Conservation (phyloP, 1,140 invertebrate species). For the Drosophila chauvacae region DNA sequence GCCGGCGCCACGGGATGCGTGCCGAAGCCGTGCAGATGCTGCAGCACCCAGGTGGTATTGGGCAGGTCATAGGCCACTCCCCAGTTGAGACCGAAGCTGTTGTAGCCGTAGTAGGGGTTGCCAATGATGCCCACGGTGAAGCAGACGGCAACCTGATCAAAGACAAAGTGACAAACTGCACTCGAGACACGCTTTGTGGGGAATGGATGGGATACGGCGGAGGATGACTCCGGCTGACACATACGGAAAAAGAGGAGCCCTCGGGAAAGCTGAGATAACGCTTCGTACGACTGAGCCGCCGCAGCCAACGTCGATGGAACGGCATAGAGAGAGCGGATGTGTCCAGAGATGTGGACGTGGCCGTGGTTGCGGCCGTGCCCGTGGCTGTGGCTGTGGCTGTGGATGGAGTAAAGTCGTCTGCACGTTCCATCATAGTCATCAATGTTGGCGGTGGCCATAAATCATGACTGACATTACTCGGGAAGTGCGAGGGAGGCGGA, state of each 20-base stretch:
- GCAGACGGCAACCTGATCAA: slow-evolving; percentile 76
- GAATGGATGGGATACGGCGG: background rate
- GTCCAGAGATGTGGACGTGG: slow-evolving; percentile 7
- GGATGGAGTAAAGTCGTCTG: slow-evolving; percentile 31
- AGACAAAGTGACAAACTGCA: slow-evolving; percentile 27
- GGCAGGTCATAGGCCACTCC: slow-evolving; percentile 91
- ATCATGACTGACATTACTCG: slow-evolving; percentile 49
- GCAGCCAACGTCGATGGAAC: slow-evolving; percentile 35
- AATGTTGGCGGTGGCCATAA: slow-evolving; percentile 64
- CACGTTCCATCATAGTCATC: slow-evolving; percentile 72
- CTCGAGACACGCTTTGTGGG: background rate
- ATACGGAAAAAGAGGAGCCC: slow-evolving; percentile 83
- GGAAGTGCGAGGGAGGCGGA: slow-evolving; percentile 2
- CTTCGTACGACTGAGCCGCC: slow-evolving; percentile 64
- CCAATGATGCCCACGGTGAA: slow-evolving; percentile 82
- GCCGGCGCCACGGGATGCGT: slow-evolving; percentile 84
- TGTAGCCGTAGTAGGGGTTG: slow-evolving; percentile 73
- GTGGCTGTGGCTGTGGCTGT: slow-evolving; percentile 28
- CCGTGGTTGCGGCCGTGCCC: slow-evolving; percentile 14
- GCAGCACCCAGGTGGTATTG: slow-evolving; percentile 87
- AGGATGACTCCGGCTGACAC: slow-evolving; percentile 30
- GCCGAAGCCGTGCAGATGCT: slow-evolving; percentile 83
- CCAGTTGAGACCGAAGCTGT: slow-evolving; percentile 87
- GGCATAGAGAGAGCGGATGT: slow-evolving; percentile 24
- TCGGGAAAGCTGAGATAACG: slow-evolving; percentile 84